These are phyloP conservation scores for Latheticus oryzae DNA, from an alignment of 2,888 invertebrate species.

Conservation along the genomic window DNA sequence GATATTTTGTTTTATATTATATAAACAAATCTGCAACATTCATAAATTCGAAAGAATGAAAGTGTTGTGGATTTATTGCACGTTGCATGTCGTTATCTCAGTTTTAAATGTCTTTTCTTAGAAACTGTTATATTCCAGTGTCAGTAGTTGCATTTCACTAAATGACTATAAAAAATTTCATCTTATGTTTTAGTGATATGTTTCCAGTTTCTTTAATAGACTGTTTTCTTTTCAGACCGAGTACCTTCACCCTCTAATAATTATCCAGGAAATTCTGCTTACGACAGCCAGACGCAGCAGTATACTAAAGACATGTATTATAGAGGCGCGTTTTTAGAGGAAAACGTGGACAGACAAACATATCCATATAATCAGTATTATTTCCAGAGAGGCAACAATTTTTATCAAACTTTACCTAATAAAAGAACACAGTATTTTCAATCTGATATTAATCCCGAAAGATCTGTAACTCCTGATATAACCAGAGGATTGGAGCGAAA, in stretches of 20 bases:
- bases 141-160: no score
- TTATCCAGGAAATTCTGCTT: conserved; percentile 45
- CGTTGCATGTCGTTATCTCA: conserved; percentile 24
- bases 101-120: conserved; percentile 6
- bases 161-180: no score
- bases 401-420: conserved; percentile 65
- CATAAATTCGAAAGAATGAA: neutral
- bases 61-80: conserved; percentile 20
- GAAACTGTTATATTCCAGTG: neutral
- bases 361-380: conserved; percentile 52
- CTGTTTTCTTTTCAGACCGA: conserved; percentile 61
- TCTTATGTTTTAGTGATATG: no score
- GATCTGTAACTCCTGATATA: conserved; percentile 69
- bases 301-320: conserved; percentile 51
- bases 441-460: conserved; percentile 62
- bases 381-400: conserved; percentile 49
- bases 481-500: conserved; percentile 64
- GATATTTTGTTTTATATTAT: conserved; percentile 34
- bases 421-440: conserved; percentile 64
- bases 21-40: conserved; percentile 1
- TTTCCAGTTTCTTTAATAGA: conserved; percentile 6
- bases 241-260: conserved; percentile 58
- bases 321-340: conserved; percentile 45
- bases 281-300: conserved; percentile 24
- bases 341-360: conserved; percentile 46